A percentile compares a stretch with the other conserved stretches of the same genome.
These are phyloP conservation scores for Microtus oregoni DNA, from an alignment of 2,113 vertebrate genomes.

Conservation along the genomic window DNA sequence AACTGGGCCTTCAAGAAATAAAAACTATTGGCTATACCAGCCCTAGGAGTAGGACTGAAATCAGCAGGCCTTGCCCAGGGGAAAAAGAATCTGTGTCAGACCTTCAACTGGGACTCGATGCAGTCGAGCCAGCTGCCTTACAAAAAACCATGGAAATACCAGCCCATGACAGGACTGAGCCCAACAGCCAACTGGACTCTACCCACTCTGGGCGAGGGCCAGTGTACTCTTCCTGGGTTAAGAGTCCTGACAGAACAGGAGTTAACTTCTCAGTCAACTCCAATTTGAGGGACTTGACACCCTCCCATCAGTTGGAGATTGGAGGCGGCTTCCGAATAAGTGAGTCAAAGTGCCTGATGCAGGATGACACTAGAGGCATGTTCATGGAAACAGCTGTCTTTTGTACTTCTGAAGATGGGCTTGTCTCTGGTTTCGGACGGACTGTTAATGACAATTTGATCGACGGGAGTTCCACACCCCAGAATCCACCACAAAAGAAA, in stretches of 20 bases:
- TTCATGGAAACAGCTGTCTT: constrained; percentile 91
- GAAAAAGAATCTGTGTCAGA: constrained; percentile 88
- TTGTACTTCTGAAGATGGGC: constrained; percentile 93
- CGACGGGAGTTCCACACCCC: constrained; percentile 92
- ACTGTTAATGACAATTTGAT: constrained; percentile 88
- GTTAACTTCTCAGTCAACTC: constrained; percentile 98
- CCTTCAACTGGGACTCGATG: constrained; percentile 88
- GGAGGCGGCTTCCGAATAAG: constrained; percentile 94
- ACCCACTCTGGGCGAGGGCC: constrained; percentile 87
- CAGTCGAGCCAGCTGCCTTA: constrained; percentile 86
- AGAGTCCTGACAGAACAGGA: constrained; percentile 95
- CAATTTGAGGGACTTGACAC: constrained; percentile 98
- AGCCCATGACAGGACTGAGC: constrained; percentile 88
- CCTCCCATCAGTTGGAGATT: constrained; percentile 97
- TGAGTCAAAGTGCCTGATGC: constrained; percentile 92
- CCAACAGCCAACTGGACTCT: constrained; percentile 89
- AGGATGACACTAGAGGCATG: constrained; percentile 89
- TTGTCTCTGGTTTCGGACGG: constrained; percentile 89
- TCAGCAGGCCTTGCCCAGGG: constrained; percentile 85
- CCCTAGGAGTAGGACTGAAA: constrained; percentile 91
- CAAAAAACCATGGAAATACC: constrained; percentile 88
- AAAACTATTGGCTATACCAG: constrained; percentile 92
- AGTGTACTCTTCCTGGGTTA: constrained; percentile 93
- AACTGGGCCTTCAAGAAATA: constrained; percentile 90
- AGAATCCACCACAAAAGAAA: constrained; percentile 99